phyloP scores from a whole-genome alignment of 2,888 invertebrate species.

The Lasioglossum figueresi region DNA sequence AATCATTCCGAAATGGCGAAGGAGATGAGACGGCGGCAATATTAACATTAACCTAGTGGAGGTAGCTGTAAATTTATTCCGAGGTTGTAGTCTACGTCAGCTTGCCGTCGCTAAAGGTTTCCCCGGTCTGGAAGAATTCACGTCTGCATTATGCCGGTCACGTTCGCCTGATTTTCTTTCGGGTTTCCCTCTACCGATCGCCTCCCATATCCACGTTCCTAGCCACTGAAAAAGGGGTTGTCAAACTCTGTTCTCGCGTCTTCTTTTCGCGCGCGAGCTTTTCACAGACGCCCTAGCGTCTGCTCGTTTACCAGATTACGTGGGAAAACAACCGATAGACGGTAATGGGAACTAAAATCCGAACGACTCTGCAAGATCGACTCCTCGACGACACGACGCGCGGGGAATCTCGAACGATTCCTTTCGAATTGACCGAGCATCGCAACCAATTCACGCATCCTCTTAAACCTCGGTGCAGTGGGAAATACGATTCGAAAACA shows the following conservation, averaged over 20 bases:
- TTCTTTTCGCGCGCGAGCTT: constrained; percentile 14
- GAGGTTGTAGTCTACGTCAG: constrained; percentile 72
- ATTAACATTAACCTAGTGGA: constrained; percentile 73
- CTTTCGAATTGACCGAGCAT: not conserved
- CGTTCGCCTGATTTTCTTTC: constrained; percentile 75
- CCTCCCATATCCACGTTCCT: constrained; percentile 23
- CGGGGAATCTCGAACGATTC: not conserved
- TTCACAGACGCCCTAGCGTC: not conserved
- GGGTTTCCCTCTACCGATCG: constrained; percentile 57
- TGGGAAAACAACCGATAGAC: constrained; percentile 34
- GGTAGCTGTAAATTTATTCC: constrained; percentile 77
- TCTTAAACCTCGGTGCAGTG: not conserved
- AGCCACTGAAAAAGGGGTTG: constrained; percentile 28
- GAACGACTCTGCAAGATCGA: not conserved
- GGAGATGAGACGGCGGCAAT: constrained; percentile 63
- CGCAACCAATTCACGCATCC: not conserved
- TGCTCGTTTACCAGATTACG: constrained; percentile 32
- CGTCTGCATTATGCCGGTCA: constrained; percentile 78
- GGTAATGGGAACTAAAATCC: constrained; percentile 22
- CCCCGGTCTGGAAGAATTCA: constrained; percentile 67
- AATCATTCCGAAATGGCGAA: constrained; percentile 10
- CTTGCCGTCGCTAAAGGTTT: constrained; percentile 64
- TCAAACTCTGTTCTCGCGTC: constrained; percentile 37
- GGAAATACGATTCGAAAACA: not conserved
- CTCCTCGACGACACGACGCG: not conserved